These are phyloP conservation scores for Eugnorisma glareosa DNA, from an alignment of 2,888 invertebrate species.

Conservation along the genomic window DNA sequence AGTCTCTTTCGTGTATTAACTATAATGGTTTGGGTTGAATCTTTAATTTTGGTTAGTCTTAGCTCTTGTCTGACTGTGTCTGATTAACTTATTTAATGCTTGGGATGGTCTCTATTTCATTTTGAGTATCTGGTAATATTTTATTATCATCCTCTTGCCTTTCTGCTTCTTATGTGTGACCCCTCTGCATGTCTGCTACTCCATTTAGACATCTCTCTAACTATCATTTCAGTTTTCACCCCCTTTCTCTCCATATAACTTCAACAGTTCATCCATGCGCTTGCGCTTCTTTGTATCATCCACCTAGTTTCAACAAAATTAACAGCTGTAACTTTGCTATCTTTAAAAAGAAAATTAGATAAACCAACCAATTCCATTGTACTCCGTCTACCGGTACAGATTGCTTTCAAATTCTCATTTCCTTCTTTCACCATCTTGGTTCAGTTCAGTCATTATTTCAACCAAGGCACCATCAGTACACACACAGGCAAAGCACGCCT, in stretches of 20 bases:
- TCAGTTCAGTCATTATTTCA: conserved; percentile 39
- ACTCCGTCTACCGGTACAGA: conserved; percentile 31
- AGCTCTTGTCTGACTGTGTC: not conserved
- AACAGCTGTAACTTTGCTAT: not conserved
- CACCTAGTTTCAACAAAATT: not conserved
- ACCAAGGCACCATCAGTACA: conserved; percentile 38
- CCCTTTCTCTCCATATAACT: not conserved
- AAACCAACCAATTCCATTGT: conserved; percentile 51
- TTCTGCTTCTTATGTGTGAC: not conserved
- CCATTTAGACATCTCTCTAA: not conserved
- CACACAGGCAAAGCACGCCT: conserved; percentile 51
- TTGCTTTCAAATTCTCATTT: conserved; percentile 38
- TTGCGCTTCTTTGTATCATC: not conserved
- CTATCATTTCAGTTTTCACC: not conserved
- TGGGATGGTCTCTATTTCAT: too few species aligned
- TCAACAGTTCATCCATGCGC: not conserved
- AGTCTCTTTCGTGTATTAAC: conserved; percentile 12
- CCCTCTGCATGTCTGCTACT: not conserved
- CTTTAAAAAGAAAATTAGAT: conserved; percentile 19
- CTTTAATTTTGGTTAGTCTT: conserved; percentile 21
- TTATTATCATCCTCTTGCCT: not conserved
- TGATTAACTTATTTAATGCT: too few species aligned
- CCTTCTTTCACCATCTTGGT: conserved; percentile 46
- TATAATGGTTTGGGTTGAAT: conserved; percentile 39
- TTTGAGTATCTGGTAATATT: not conserved